Percentiles rank a stretch among this genome's conserved stretches.
These are phyloP conservation scores for Siniperca obscura DNA, from an alignment of 2,797 vertebrate genomes.

Conservation along the genomic window DNA sequence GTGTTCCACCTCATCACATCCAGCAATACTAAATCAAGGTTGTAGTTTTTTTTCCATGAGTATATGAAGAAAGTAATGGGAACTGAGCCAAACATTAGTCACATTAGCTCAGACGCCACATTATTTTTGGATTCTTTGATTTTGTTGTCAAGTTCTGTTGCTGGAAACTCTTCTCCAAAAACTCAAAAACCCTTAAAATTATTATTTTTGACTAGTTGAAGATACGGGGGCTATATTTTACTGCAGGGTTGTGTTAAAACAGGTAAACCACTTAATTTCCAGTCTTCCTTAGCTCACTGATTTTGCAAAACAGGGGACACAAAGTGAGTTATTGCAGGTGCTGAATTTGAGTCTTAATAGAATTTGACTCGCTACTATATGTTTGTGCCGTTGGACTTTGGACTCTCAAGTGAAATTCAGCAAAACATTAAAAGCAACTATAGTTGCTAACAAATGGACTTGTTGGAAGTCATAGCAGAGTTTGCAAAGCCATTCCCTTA, in stretches of 20 bases:
- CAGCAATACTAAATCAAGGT: constrained; percentile 70
- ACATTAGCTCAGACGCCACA: constrained; percentile 24
- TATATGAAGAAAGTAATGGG: constrained; percentile 41
- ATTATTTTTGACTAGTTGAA: neutral
- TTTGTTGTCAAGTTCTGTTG: constrained; percentile 23
- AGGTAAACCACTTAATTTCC: constrained; percentile 20
- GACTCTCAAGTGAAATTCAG: constrained; percentile 20
- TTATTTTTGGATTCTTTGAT: constrained; percentile 17
- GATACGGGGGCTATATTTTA: neutral
- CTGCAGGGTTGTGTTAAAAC: constrained; percentile 27
- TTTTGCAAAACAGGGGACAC: constrained; percentile 10
- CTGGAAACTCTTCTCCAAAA: constrained; percentile 8
- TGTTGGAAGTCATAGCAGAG: neutral
- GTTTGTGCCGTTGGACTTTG: constrained; percentile 41
- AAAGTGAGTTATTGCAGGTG: constrained; percentile 28
- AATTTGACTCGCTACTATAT: neutral
- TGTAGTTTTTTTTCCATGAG: neutral
- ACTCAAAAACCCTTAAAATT: neutral
- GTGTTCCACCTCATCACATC: constrained; percentile 50
- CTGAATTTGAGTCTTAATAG: constrained; percentile 16
- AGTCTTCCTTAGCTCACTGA: constrained; percentile 65
- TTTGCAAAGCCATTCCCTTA: neutral
- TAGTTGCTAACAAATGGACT: constrained; percentile 1
- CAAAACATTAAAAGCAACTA: constrained; percentile 28
- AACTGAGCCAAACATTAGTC: constrained; percentile 41